Conservation (phyloP, 2,113 vertebrate genomes). For the Pelodiscus sinensis region DNA sequence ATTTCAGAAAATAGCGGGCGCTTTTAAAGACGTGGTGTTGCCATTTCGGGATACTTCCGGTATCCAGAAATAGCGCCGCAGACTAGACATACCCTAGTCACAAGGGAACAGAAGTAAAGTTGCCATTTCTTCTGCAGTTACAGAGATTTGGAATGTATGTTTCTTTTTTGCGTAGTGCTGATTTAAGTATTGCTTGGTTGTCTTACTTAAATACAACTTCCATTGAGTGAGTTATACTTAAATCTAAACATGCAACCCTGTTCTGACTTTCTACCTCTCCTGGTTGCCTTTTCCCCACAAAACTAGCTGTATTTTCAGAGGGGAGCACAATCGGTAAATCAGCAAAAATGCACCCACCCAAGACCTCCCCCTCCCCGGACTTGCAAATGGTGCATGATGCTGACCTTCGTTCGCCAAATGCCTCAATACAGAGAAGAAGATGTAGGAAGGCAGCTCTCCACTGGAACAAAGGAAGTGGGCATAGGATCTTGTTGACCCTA, state of each 20-base stretch:
- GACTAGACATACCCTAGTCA: too few species aligned
- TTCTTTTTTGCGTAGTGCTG: background rate
- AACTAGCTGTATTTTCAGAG: background rate
- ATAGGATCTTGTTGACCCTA: background rate
- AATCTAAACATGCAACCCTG: background rate
- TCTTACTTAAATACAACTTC: background rate
- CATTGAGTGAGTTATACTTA: background rate
- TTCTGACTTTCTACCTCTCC: background rate
- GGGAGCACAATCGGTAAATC: background rate
- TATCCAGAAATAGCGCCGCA: too few species aligned
- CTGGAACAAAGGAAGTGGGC: background rate
- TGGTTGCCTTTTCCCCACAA: background rate
- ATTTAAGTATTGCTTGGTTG: background rate
- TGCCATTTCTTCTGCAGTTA: background rate
- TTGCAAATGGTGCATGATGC: background rate
- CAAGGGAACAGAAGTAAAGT: background rate
- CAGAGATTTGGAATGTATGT: background rate
- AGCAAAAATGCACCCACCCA: background rate
- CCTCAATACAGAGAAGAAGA: background rate
- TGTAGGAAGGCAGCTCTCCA: background rate
- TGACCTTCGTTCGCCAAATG: background rate
- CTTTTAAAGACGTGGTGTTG: too few species aligned
- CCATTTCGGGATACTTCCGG: too few species aligned
- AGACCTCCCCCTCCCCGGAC: background rate
- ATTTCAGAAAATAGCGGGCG: too few species aligned